Conservation (phyloP, 2,888 invertebrate species). For the Philaethria dido region DNA sequence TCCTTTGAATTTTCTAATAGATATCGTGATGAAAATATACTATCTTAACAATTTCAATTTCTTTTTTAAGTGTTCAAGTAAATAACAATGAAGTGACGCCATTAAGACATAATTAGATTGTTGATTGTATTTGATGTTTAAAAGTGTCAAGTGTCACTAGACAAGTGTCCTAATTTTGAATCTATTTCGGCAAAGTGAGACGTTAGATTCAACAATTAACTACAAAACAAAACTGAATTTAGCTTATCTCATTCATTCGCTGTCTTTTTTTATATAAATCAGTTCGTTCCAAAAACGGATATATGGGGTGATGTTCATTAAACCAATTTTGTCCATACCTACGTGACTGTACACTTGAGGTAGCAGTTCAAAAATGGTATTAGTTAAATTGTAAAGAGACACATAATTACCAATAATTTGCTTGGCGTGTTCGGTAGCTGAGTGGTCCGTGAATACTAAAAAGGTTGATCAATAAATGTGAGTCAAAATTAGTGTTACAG, state of each 20-base stretch:
- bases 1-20: constrained; percentile 1
- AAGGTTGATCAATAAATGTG: constrained; percentile 9
- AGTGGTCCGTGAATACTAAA: constrained; percentile 11
- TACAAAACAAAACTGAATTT: too few species aligned
- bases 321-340: neutral
- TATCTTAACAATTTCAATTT: neutral
- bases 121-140: too few species aligned
- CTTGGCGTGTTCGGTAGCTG: constrained; percentile 2
- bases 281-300: neutral
- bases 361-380: neutral
- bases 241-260: too few species aligned
- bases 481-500: neutral
- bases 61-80: too few species aligned
- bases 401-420: constrained; percentile 12
- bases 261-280: too few species aligned
- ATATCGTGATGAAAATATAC: neutral
- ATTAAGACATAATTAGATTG: too few species aligned
- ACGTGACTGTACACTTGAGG: neutral
- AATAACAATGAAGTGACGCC: too few species aligned
- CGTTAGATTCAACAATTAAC: too few species aligned
- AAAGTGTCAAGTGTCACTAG: too few species aligned
- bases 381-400: neutral
- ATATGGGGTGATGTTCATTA: neutral
- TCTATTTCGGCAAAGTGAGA: too few species aligned
- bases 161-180: too few species aligned